phyloP scores from a whole-genome alignment of 2,113 vertebrate genomes.

The Megalops atlanticus region DNA sequence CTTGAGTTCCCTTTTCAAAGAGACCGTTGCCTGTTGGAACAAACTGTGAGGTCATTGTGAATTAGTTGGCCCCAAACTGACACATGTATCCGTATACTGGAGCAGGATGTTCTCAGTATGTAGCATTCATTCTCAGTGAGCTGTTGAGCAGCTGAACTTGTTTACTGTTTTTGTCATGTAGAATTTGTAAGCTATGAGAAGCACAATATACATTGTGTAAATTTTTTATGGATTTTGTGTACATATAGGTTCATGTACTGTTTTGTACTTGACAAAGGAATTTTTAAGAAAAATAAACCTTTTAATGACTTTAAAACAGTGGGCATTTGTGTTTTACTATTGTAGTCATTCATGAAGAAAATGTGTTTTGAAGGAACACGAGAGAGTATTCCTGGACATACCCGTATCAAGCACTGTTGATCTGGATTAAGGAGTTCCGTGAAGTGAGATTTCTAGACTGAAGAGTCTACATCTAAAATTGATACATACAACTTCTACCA shows the following conservation, averaged over 20 bases:
- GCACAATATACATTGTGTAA: slow-evolving; percentile 1
- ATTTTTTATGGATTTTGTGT: too few species aligned
- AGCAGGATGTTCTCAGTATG: slow-evolving; percentile 12
- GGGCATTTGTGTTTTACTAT: background rate
- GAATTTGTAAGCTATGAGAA: slow-evolving; percentile 20
- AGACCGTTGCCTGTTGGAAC: slow-evolving; percentile 16
- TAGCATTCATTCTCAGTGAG: slow-evolving; percentile 25
- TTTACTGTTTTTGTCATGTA: slow-evolving; percentile 15
- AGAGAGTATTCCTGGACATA: too few species aligned
- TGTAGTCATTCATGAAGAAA: too few species aligned
- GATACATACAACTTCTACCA: too few species aligned
- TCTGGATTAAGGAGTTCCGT: too few species aligned
- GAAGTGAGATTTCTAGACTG: too few species aligned
- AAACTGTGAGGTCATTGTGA: slow-evolving; percentile 18
- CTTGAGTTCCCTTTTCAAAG: slow-evolving; percentile 1
- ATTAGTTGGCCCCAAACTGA: background rate
- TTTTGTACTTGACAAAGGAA: slow-evolving; percentile 32
- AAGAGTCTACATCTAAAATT: too few species aligned
- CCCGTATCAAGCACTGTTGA: too few species aligned
- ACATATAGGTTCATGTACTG: slow-evolving; percentile 26
- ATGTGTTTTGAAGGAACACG: too few species aligned
- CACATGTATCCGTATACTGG: background rate
- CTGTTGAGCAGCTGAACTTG: slow-evolving; percentile 34
- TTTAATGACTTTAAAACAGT: slow-evolving; percentile 16
- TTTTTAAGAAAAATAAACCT: slow-evolving; percentile 31